A percentile compares a stretch with the other conserved stretches of the same genome.
phyloP scores from a whole-genome alignment of 1,140 invertebrate species.

The Octopus sinensis region DNA sequence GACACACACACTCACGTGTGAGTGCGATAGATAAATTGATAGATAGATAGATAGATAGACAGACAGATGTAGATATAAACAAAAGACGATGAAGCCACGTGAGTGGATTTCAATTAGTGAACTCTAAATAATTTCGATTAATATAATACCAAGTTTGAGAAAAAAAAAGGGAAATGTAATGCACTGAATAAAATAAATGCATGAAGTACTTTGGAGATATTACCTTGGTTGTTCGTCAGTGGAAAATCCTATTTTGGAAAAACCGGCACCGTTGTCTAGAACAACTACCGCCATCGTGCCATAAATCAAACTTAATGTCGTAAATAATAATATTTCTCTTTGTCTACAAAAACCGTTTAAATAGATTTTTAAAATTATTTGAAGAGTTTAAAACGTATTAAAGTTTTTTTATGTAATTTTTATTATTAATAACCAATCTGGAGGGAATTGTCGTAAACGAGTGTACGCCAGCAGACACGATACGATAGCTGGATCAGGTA shows the following conservation, averaged over 20 bases:
- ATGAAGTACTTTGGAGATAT: slow-evolving; percentile 39
- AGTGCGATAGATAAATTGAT: too few species aligned
- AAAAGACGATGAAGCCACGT: neutral
- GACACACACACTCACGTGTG: too few species aligned
- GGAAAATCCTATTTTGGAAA: slow-evolving; percentile 78
- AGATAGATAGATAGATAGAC: neutral
- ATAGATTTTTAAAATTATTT: neutral
- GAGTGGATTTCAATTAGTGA: neutral
- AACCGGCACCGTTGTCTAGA: slow-evolving; percentile 84
- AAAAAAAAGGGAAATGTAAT: neutral
- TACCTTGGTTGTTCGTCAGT: slow-evolving; percentile 69
- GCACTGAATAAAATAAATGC: slow-evolving; percentile 10
- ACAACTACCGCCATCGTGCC: slow-evolving; percentile 62
- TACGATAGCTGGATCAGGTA: too few species aligned
- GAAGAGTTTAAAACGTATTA: neutral
- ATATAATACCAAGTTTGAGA: neutral
- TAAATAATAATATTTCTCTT: neutral
- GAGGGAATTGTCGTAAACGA: neutral
- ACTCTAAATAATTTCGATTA: neutral
- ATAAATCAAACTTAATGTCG: neutral
- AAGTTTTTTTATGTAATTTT: neutral
- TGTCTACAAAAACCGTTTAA: neutral
- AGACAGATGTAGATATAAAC: neutral
- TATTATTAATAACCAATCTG: neutral
- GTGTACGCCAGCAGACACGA: neutral